These are phyloP conservation scores for Drosophila helvetica DNA, from an alignment of 2,888 invertebrate genomes.

Conservation along the genomic window DNA sequence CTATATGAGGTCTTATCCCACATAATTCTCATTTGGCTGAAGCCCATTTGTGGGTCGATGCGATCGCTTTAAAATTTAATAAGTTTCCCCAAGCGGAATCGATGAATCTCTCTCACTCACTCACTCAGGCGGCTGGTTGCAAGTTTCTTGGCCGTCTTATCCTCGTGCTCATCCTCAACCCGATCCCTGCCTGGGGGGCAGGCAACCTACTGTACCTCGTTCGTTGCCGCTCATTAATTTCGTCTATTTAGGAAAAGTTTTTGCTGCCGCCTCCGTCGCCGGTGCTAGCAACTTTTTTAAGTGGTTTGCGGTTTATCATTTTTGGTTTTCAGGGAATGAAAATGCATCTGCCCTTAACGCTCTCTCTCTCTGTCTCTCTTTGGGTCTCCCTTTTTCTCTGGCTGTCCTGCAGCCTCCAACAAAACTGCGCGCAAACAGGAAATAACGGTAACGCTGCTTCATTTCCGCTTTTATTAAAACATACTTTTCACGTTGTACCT, in stretches of 20 bases:
- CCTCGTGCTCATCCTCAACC: slow-evolving; percentile 1
- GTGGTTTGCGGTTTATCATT: slow-evolving; percentile 74
- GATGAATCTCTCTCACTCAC: slow-evolving; percentile 14
- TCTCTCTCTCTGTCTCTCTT: not conserved
- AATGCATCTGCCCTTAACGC: slow-evolving; percentile 54
- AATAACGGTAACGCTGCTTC: slow-evolving; percentile 79
- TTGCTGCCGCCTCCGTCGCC: slow-evolving; percentile 30
- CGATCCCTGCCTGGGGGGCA: slow-evolving; percentile 16
- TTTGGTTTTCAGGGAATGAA: slow-evolving; percentile 48
- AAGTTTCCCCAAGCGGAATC: slow-evolving; percentile 7
- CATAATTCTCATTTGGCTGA: slow-evolving; percentile 2
- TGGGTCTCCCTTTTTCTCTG: not conserved
- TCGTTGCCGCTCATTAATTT: slow-evolving; percentile 70
- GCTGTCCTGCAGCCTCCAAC: slow-evolving; percentile 53
- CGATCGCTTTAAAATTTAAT: slow-evolving; percentile 7
- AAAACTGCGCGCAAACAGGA: slow-evolving; percentile 75
- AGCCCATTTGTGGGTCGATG: not conserved
- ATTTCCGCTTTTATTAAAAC: slow-evolving; percentile 80
- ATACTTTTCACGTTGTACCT: slow-evolving; percentile 76
- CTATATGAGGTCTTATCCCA: slow-evolving; percentile 9
- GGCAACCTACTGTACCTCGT: not conserved
- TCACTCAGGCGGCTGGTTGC: slow-evolving; percentile 8
- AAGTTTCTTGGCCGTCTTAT: not conserved
- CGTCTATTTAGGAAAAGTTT: slow-evolving; percentile 67
- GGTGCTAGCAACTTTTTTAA: slow-evolving; percentile 63